phyloP scores from a whole-genome alignment of 2,888 invertebrate genomes.

The Merodon equestris region DNA sequence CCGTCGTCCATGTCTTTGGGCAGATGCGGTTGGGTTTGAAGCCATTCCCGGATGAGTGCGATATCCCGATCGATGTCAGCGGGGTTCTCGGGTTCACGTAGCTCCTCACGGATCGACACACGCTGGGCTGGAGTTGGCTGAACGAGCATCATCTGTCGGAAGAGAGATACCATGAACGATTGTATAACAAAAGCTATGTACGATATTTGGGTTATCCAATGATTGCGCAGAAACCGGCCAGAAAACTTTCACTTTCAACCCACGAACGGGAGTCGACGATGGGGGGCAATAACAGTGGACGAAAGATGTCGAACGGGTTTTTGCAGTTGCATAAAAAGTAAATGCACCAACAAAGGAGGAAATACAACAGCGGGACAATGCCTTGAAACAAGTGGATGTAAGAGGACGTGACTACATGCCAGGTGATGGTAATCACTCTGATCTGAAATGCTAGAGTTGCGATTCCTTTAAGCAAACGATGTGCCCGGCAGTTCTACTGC shows the following conservation, averaged over 20 bases:
- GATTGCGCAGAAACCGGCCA: slow-evolving; percentile 51
- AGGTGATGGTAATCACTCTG: too few species aligned
- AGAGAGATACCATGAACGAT: neutral
- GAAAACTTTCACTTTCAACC: slow-evolving; percentile 58
- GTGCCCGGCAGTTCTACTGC: too few species aligned
- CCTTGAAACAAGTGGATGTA: neutral
- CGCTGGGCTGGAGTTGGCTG: slow-evolving; percentile 85
- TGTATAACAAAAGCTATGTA: neutral
- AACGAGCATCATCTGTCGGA: slow-evolving; percentile 81
- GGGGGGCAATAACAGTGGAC: slow-evolving; percentile 7
- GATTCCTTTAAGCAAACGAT: too few species aligned
- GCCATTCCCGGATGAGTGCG: slow-evolving; percentile 84
- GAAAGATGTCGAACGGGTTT: too few species aligned
- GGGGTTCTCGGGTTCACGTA: slow-evolving; percentile 82
- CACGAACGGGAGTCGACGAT: slow-evolving; percentile 4
- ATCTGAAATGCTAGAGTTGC: too few species aligned
- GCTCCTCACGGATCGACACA: slow-evolving; percentile 83
- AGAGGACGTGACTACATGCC: too few species aligned
- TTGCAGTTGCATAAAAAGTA: slow-evolving; percentile 5
- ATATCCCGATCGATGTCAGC: slow-evolving; percentile 83
- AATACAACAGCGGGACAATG: slow-evolving; percentile 1
- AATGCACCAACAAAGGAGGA: slow-evolving; percentile 2
- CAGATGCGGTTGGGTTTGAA: slow-evolving; percentile 84
- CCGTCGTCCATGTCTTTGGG: slow-evolving; percentile 86
- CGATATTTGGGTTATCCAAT: slow-evolving; percentile 53